Base-by-base conservation (phyloP, 2,888 invertebrate genomes). In the Cantharis lateralis region DNA sequence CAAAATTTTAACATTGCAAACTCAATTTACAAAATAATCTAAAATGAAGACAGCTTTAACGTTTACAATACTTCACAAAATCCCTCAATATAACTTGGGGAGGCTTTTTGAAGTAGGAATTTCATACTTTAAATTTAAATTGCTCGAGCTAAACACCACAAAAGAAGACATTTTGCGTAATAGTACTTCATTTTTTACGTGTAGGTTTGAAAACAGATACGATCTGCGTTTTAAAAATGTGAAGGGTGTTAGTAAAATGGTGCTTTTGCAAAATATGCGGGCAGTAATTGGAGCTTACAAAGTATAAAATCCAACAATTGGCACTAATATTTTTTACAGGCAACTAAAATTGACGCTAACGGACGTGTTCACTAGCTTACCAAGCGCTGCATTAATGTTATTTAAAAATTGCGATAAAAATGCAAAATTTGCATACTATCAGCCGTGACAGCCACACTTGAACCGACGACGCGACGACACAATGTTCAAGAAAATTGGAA, bases 91-190 rank as follows among this genome's bases (percentile, higher is more conserved):
- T 76, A 70, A 76, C 72, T 70, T 26, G 72, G 32, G 18, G 48
- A 48, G 32, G 71, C 62, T 74, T 77, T 74, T 75, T 75, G 75
- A 71, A 62, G 61, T 72, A 63, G 71, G n/a, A 64, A 72, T 78
- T 74, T 75, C 73, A 66, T 70, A 78, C 76, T 78, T 76, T 78
- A 76, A 69, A 78, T 75, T 78, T 73, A 76, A 71, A 77, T 77
- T 72, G 76, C 72, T 70, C 73, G 62, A 71, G 70, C 72, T 78
- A 75, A 78, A 76, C 70, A 68, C 73, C 78, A 76, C 78, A 76
- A 75, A 76, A 78, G 74, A 68, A 78, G 72, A 68, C 76, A 76
- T 72, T 69, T 72, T 70, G 72, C 69, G 78, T 76, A 75, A 78
- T 78, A 71, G 76, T 26, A 24, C 63, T 68, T 73, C 73, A 74